phyloP scores from a whole-genome alignment of 2,888 invertebrate genomes.

The Drosophila austrosaltans region DNA sequence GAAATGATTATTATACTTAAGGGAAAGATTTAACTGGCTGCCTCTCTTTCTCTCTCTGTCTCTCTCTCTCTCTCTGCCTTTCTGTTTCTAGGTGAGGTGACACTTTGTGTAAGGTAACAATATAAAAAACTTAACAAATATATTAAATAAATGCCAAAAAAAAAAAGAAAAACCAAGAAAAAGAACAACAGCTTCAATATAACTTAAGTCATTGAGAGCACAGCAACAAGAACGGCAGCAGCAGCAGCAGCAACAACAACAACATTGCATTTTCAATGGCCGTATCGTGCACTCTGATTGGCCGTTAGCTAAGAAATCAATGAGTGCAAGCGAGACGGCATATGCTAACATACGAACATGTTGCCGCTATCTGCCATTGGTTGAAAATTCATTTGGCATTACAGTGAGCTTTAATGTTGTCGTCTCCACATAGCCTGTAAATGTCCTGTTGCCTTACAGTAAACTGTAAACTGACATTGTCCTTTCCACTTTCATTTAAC shows the following conservation, averaged over 20 bases:
- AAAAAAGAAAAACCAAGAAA: background rate
- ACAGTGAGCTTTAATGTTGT: slow-evolving; percentile 3
- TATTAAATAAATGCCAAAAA: background rate
- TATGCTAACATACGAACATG: background rate
- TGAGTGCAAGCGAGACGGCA: slow-evolving; percentile 1
- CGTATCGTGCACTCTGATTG: slow-evolving; percentile 5
- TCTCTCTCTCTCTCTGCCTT: background rate
- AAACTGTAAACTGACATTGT: background rate
- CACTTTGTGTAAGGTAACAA: background rate
- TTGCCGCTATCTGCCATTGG: background rate
- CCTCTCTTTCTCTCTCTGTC: slow-evolving; percentile 2
- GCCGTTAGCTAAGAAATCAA: background rate
- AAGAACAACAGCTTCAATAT: background rate
- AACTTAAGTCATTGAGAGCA: background rate
- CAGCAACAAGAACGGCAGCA: background rate
- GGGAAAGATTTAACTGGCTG: background rate
- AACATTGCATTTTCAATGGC: slow-evolving; percentile 11
- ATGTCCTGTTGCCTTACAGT: slow-evolving; percentile 2
- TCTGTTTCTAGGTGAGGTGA: background rate
- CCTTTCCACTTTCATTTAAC: background rate
- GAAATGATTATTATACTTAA: background rate
- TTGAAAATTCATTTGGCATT: background rate
- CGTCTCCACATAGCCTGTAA: background rate
- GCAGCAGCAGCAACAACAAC: background rate
- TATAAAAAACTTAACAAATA: background rate